Conservation (phyloP, 2,888 invertebrate genomes). For the Ligdia adustata region DNA sequence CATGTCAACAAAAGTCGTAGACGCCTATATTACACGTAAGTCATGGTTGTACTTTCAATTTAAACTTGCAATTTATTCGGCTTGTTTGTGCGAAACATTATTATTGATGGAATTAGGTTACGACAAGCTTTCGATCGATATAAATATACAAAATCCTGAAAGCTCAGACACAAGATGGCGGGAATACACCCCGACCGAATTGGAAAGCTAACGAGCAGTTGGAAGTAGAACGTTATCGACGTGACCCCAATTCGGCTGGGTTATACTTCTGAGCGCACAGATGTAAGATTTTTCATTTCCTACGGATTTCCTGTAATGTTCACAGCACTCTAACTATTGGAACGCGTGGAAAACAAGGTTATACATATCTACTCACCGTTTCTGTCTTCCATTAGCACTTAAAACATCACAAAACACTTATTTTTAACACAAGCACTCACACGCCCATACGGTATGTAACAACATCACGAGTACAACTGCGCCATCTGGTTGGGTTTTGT, state of each 20-base stretch:
- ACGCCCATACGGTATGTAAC: slow-evolving; percentile 80
- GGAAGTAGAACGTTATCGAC: slow-evolving; percentile 53
- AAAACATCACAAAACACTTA: slow-evolving; percentile 79
- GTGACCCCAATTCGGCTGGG: slow-evolving; percentile 69
- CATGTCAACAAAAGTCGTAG: slow-evolving; percentile 33
- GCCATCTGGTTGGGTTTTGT: slow-evolving; percentile 70
- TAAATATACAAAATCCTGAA: slow-evolving; percentile 77
- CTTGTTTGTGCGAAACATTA: slow-evolving; percentile 17
- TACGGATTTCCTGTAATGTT: slow-evolving; percentile 63
- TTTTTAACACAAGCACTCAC: slow-evolving; percentile 81
- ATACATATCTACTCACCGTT: slow-evolving; percentile 69
- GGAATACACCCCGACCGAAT: slow-evolving; percentile 67
- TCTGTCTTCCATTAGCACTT: slow-evolving; percentile 66
- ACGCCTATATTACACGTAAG: not conserved
- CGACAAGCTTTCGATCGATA: slow-evolving; percentile 75
- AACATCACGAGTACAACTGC: slow-evolving; percentile 81
- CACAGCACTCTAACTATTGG: slow-evolving; percentile 45
- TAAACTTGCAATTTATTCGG: not conserved
- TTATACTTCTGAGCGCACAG: slow-evolving; percentile 76
- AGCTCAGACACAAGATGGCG: slow-evolving; percentile 81
- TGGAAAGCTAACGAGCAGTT: slow-evolving; percentile 49
- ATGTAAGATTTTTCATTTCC: slow-evolving; percentile 74
- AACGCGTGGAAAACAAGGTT: slow-evolving; percentile 36
- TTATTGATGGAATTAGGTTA: slow-evolving; percentile 62
- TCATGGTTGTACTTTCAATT: not conserved